Conservation (phyloP, 1,140 invertebrate genomes). For the Drosophila sturtevanti region DNA sequence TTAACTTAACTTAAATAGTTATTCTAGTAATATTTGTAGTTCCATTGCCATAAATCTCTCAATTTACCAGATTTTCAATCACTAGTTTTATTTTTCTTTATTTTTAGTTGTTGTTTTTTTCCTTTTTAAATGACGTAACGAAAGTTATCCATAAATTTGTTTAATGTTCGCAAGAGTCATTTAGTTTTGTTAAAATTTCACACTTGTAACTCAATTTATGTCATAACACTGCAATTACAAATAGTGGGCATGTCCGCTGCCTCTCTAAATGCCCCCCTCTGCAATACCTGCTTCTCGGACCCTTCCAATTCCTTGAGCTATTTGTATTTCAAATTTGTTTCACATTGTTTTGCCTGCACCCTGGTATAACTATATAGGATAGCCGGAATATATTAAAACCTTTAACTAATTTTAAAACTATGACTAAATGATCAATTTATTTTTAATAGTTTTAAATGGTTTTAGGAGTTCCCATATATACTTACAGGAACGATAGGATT, state of each 20-base stretch:
- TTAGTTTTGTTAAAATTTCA: slow-evolving; percentile 33
- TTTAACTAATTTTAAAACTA: no score
- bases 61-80: background rate
- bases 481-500: no score
- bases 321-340: no score
- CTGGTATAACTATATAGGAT: no score
- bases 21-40: no score
- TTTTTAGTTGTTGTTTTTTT: background rate
- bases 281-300: no score
- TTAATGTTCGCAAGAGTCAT: slow-evolving; percentile 23
- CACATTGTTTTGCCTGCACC: no score
- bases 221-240: slow-evolving; percentile 32
- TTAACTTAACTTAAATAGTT: no score
- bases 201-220: slow-evolving; percentile 51
- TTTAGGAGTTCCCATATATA: no score
- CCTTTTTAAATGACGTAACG: slow-evolving; percentile 36
- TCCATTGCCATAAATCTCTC: background rate
- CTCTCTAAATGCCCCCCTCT: slow-evolving; percentile 7
- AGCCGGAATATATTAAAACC: no score
- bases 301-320: background rate
- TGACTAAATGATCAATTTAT: no score
- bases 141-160: slow-evolving; percentile 45
- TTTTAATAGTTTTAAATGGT: no score
- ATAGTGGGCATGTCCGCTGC: background rate
- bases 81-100: background rate